These are phyloP conservation scores for Apocrypta bakeri DNA, from an alignment of 1,140 invertebrate species.

Conservation along the genomic window DNA sequence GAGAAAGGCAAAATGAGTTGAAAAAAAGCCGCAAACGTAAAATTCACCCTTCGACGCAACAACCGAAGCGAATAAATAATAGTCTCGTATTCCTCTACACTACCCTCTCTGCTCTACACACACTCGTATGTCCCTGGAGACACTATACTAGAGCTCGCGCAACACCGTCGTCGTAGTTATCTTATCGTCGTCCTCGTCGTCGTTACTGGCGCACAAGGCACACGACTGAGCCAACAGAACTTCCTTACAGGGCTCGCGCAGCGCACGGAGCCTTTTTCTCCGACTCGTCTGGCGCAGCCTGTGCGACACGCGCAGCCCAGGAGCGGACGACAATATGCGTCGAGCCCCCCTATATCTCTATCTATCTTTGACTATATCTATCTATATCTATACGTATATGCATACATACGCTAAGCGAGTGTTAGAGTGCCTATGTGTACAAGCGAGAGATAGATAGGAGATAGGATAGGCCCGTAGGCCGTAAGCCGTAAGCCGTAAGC, in stretches of 20 bases:
- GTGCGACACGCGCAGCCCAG: slow-evolving; percentile 10
- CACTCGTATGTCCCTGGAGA: background rate
- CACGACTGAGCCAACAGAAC: background rate
- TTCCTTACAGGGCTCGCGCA: slow-evolving; percentile 43
- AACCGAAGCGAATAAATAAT: background rate
- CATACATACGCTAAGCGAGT: no score
- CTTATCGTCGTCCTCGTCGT: background rate
- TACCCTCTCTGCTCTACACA: background rate
- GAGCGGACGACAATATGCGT: background rate
- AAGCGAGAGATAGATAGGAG: background rate
- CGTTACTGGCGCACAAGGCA: background rate
- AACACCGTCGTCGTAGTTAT: no score
- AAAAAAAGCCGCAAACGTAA: background rate
- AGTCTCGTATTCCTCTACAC: background rate
- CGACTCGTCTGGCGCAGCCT: background rate
- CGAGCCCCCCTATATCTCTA: background rate
- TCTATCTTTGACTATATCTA: no score
- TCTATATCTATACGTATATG: background rate
- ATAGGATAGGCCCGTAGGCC: background rate
- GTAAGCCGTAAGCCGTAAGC: no score
- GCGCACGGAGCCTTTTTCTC: slow-evolving; percentile 12
- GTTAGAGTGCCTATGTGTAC: background rate
- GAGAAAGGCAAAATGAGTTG: background rate
- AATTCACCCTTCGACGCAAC: background rate
- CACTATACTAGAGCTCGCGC: background rate